A percentile compares a stretch with the other conserved stretches of the same genome.
These are phyloP conservation scores for Ailuropoda melanoleuca DNA, from an alignment of 2,113 vertebrate species.

Conservation along the genomic window DNA sequence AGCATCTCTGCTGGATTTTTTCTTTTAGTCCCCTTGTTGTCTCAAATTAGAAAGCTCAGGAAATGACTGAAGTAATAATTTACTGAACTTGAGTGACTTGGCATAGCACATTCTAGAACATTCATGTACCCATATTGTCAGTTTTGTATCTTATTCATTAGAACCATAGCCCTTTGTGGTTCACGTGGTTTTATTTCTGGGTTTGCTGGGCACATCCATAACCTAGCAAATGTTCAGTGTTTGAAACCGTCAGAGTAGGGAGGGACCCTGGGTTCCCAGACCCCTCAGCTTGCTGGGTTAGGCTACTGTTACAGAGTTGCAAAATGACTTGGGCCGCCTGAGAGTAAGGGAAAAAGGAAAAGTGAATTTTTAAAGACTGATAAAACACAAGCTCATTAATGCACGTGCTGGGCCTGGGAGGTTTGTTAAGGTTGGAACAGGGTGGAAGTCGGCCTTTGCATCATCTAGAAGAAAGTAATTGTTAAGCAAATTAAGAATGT, in stretches of 20 bases:
- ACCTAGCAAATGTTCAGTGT: not conserved
- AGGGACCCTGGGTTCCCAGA: not conserved
- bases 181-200: not conserved
- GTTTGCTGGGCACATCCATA: not conserved
- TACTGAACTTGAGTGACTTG: not conserved
- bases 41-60: slow-evolving; percentile 48
- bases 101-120: not conserved
- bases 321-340: not conserved
- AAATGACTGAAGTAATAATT: slow-evolving; percentile 40
- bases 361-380: not conserved
- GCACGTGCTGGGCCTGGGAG: not conserved
- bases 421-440: not conserved
- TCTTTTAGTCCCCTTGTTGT: not conserved
- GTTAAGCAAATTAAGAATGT: not conserved
- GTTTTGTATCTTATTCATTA: not conserved
- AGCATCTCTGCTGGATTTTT: not conserved
- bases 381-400: not conserved
- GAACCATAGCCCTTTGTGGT: not conserved
- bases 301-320: not conserved
- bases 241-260: not conserved
- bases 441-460: not conserved
- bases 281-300: not conserved
- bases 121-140: not conserved
- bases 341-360: not conserved
- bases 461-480: not conserved